These are phyloP conservation scores for Chelonus formosanus DNA, from an alignment of 2,888 invertebrate genomes.

Conservation along the genomic window DNA sequence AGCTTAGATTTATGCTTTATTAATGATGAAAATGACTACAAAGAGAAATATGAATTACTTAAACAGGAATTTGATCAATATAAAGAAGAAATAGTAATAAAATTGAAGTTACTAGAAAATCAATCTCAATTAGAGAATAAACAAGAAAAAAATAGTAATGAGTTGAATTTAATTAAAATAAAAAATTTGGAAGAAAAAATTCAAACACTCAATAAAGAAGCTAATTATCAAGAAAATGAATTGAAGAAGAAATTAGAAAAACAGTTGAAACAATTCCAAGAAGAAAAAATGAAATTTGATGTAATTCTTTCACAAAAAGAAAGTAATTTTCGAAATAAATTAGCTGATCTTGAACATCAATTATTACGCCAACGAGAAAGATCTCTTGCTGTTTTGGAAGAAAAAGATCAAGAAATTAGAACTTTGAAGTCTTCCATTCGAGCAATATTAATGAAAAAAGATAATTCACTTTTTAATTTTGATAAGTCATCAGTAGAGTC, in stretches of 20 bases:
- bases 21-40: constrained; percentile 66
- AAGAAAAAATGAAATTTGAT: constrained; percentile 55
- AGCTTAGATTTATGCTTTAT: constrained; percentile 51
- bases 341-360: constrained; percentile 75
- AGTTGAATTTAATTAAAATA: constrained; percentile 69
- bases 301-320: constrained; percentile 62
- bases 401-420: constrained; percentile 80
- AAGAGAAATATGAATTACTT: constrained; percentile 72
- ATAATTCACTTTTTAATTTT: constrained; percentile 41
- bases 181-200: constrained; percentile 75
- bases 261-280: constrained; percentile 65
- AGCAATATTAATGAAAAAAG: constrained; percentile 65
- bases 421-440: constrained; percentile 70
- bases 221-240: constrained; percentile 73
- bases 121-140: constrained; percentile 44
- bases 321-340: constrained; percentile 67
- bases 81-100: constrained; percentile 64
- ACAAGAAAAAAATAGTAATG: constrained; percentile 51
- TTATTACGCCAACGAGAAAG: constrained; percentile 81
- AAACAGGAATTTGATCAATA: constrained; percentile 75
- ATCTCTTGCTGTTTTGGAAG: constrained; percentile 79
- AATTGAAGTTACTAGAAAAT: constrained; percentile 34
- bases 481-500: constrained; percentile 47
- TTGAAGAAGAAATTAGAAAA: constrained; percentile 71
- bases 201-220: constrained; percentile 70